A percentile compares a stretch with the other conserved stretches of the same genome.
Evolutionary conservation across 2,888 invertebrate genomes (phyloP).

Genomic region (Leucoptera coffeella): DNA sequence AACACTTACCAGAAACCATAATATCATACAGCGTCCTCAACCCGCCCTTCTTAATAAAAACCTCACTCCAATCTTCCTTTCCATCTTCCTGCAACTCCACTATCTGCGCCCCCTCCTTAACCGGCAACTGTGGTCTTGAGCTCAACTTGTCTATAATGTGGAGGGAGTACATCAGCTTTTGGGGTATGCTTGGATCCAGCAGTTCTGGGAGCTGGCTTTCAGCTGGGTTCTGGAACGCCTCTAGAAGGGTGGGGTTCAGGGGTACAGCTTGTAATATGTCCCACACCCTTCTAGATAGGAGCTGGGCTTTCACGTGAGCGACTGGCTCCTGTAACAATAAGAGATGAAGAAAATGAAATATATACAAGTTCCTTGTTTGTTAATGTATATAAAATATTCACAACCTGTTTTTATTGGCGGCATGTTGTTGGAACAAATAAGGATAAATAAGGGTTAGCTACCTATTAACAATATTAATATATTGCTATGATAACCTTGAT

Average conservation of each 20-base stretch:
- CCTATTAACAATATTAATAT: too few relatives aligned
- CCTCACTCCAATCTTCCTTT: slow-evolving; percentile 61
- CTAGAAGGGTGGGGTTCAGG: slow-evolving; percentile 78
- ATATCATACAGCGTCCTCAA: slow-evolving; percentile 84
- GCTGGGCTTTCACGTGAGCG: slow-evolving; percentile 82
- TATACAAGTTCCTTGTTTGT: too few relatives aligned
- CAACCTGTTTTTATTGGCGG: background rate
- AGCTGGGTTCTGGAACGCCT: slow-evolving; percentile 73
- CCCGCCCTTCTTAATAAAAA: slow-evolving; percentile 84
- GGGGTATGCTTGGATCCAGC: slow-evolving; percentile 82
- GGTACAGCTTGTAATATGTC: slow-evolving; percentile 89
- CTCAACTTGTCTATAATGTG: slow-evolving; percentile 64
- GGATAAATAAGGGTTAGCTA: too few relatives aligned
- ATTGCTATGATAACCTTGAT: too few relatives aligned
- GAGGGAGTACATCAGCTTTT: slow-evolving; percentile 91
- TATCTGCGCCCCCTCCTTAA: slow-evolving; percentile 21
- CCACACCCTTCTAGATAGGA: slow-evolving; percentile 88
- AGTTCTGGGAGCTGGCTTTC: slow-evolving; percentile 66
- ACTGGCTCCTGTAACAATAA: slow-evolving; percentile 55
- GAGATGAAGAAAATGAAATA: slow-evolving; percentile 4
- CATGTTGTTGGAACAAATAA: too few relatives aligned
- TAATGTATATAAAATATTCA: slow-evolving; percentile 2
- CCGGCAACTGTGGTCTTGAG: slow-evolving; percentile 19
- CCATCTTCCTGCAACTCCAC: slow-evolving; percentile 28
- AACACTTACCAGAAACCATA: slow-evolving; percentile 79